Percentiles rank a stretch among this genome's conserved stretches.
Conservation (phyloP, 2,797 vertebrate genomes). For the Aeoliscus strigatus region DNA sequence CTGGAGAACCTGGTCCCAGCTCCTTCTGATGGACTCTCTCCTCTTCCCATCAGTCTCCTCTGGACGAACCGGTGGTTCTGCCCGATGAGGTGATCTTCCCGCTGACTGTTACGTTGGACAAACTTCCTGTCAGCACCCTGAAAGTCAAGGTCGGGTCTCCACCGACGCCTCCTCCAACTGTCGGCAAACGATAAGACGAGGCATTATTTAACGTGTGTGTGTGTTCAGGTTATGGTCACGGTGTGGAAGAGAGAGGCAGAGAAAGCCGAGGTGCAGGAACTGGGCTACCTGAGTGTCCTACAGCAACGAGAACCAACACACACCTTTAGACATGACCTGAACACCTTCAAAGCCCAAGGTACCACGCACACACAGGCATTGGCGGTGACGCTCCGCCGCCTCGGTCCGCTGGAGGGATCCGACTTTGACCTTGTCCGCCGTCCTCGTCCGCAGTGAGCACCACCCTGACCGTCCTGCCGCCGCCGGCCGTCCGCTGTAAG, state of each 20-base stretch:
- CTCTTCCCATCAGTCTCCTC: conserved; percentile 73
- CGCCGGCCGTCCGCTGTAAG: conserved; percentile 85
- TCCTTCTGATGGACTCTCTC: neutral
- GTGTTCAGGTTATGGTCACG: conserved; percentile 85
- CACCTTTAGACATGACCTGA: conserved; percentile 88
- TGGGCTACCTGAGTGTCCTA: conserved; percentile 85
- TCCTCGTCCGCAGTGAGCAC: conserved; percentile 81
- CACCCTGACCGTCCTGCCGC: conserved; percentile 86
- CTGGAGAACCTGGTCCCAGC: too few relatives aligned
- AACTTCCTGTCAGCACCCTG: conserved; percentile 84
- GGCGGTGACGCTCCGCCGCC: neutral
- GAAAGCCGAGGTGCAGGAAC: conserved; percentile 83
- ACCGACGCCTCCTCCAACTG: too few relatives aligned
- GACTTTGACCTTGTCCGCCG: too few relatives aligned
- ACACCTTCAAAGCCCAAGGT: conserved; percentile 92
- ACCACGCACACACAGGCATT: conserved; percentile 3
- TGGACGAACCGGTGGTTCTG: conserved; percentile 86
- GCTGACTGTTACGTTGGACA: conserved; percentile 86
- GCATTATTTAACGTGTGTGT: too few relatives aligned
- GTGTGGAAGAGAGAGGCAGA: conserved; percentile 90
- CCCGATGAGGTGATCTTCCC: conserved; percentile 92
- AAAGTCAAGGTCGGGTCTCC: conserved; percentile 94
- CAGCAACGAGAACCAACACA: conserved; percentile 86
- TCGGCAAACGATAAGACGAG: too few relatives aligned
- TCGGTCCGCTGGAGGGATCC: too few relatives aligned